Conservation (phyloP, 2,797 vertebrate genomes). For the Amblyraja radiata region DNA sequence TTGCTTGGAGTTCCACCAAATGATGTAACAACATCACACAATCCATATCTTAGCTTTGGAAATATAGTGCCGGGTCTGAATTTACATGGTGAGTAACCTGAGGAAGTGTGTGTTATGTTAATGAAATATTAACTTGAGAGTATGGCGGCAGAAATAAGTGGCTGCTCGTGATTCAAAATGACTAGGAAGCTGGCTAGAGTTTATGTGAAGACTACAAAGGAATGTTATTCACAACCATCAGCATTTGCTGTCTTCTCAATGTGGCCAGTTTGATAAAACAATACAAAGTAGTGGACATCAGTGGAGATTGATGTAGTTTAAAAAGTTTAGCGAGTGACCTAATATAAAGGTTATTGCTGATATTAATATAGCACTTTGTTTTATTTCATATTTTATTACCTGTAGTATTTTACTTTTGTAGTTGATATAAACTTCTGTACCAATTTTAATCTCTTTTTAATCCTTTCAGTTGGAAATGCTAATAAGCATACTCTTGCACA, state of each 20-base stretch:
- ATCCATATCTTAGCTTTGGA: slow-evolving; percentile 90
- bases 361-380: too few relatives aligned
- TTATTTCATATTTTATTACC: too few relatives aligned
- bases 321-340: too few relatives aligned
- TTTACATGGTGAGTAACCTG: slow-evolving; percentile 64
- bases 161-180: background rate
- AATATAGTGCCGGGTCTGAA: slow-evolving; percentile 83
- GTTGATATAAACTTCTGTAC: too few relatives aligned
- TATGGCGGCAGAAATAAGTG: too few relatives aligned
- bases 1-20: slow-evolving; percentile 88
- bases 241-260: background rate
- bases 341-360: too few relatives aligned
- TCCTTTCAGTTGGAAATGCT: slow-evolving; percentile 58
- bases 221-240: background rate
- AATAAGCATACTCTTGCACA: slow-evolving; percentile 61
- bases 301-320: too few relatives aligned
- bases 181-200: background rate
- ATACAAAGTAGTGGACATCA: too few relatives aligned
- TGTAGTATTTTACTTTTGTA: too few relatives aligned
- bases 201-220: background rate
- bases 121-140: background rate
- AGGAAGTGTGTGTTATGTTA: too few relatives aligned
- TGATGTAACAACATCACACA: slow-evolving; percentile 86
- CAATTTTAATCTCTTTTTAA: background rate
- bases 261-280: too few relatives aligned